Evolutionary conservation across 2,888 invertebrate species (phyloP).

Genomic region (Leucozona laternaria): DNA sequence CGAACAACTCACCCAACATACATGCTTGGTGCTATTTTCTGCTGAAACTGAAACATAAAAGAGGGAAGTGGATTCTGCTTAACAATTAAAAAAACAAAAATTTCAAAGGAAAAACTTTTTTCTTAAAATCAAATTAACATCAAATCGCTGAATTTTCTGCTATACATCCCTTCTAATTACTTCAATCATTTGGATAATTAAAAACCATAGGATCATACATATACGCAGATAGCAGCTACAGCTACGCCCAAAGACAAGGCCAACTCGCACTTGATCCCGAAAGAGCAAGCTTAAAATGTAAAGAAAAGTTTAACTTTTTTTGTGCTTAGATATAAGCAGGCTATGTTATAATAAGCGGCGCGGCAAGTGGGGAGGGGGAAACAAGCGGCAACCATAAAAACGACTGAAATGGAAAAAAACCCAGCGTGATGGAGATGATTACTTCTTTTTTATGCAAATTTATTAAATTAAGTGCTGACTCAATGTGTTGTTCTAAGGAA

Average conservation of each 20-base stretch:
- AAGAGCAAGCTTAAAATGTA: background rate
- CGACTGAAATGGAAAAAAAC: conserved; percentile 8
- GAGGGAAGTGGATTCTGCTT: background rate
- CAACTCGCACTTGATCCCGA: background rate
- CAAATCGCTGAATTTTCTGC: conserved; percentile 69
- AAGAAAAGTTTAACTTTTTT: conserved; percentile 42
- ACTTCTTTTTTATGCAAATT: conserved; percentile 73
- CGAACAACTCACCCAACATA: background rate
- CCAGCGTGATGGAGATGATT: conserved; percentile 44
- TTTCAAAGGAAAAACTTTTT: background rate
- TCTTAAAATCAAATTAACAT: conserved; percentile 43
- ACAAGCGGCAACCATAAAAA: conserved; percentile 16
- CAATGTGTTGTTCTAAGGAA: conserved; percentile 70
- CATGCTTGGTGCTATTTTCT: background rate
- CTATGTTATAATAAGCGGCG: background rate
- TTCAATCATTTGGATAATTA: conserved; percentile 66
- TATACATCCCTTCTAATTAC: conserved; percentile 70
- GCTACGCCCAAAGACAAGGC: background rate
- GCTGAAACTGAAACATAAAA: background rate
- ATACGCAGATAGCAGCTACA: background rate
- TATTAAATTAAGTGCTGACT: conserved; percentile 74
- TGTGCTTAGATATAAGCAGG: background rate
- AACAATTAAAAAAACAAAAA: conserved; percentile 9
- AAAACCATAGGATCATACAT: conserved; percentile 31
- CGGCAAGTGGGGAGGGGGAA: background rate